phyloP scores from a whole-genome alignment of 1,140 invertebrate species.

The Euglossa dilemma region DNA sequence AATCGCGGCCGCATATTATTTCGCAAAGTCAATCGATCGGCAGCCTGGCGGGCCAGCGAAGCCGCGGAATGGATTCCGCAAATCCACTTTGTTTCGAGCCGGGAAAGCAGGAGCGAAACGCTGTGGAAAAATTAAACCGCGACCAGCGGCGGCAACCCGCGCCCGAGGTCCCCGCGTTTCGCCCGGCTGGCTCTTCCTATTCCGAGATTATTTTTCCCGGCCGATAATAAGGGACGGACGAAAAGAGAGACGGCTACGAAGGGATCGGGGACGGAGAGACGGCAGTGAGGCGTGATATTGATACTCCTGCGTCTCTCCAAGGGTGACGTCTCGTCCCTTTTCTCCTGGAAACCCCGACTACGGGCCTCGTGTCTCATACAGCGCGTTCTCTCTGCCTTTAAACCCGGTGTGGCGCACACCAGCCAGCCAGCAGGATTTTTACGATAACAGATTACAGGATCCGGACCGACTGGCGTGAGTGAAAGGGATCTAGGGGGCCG shows the following conservation, averaged over 20 bases:
- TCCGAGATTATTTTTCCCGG: constrained; percentile 74
- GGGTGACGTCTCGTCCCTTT: constrained; percentile 69
- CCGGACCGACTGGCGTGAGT: constrained; percentile 48
- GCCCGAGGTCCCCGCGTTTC: no score
- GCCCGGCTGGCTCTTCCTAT: constrained; percentile 32
- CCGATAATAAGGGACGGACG: constrained; percentile 71
- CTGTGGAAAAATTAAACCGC: constrained; percentile 55
- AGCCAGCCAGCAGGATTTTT: constrained; percentile 73
- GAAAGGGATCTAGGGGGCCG: constrained; percentile 52
- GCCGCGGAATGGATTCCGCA: not conserved
- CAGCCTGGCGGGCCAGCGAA: not conserved
- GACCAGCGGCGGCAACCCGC: not conserved
- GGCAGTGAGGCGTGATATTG: constrained; percentile 77
- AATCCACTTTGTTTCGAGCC: constrained; percentile 3
- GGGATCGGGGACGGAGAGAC: constrained; percentile 62
- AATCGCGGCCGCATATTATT: constrained; percentile 18
- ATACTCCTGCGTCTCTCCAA: constrained; percentile 74
- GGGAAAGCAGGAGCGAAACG: constrained; percentile 3
- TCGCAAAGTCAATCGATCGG: constrained; percentile 14
- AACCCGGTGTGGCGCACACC: constrained; percentile 57
- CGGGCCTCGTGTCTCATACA: constrained; percentile 36
- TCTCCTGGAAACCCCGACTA: constrained; percentile 33
- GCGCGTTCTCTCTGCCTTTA: constrained; percentile 38
- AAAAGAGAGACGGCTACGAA: constrained; percentile 45
- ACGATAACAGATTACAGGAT: constrained; percentile 73